Percentiles rank a stretch among this genome's conserved stretches.
These are phyloP conservation scores for Vespertilio murinus DNA, from an alignment of 2,797 vertebrate genomes.

Conservation along the genomic window DNA sequence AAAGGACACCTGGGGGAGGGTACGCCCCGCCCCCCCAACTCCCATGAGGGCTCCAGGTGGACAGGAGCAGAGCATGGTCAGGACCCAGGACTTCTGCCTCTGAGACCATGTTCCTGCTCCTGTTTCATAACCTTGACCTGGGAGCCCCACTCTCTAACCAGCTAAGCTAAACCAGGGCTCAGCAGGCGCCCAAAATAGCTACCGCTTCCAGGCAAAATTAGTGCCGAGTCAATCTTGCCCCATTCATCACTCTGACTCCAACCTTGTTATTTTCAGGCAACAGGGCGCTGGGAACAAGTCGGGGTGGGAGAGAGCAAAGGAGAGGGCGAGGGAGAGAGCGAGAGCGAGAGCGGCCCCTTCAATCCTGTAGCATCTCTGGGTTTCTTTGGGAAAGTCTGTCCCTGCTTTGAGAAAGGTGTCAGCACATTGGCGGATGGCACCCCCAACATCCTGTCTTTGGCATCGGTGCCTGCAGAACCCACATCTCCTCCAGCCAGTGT, in stretches of 20 bases:
- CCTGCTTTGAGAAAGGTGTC: background rate
- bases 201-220: constrained; percentile 58
- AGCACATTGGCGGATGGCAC: background rate
- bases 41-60: background rate
- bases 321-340: background rate
- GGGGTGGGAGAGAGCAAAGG: too few species aligned
- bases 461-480: background rate
- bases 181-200: constrained; percentile 55
- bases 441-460: background rate
- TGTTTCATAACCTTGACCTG: constrained; percentile 29
- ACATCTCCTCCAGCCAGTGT: background rate
- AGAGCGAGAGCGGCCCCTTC: background rate
- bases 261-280: constrained; percentile 60
- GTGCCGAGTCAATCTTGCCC: background rate
- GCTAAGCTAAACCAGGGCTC: constrained; percentile 61
- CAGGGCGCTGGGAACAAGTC: background rate
- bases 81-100: background rate
- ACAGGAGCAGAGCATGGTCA: background rate
- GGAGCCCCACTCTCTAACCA: background rate
- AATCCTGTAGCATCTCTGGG: background rate
- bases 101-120: background rate
- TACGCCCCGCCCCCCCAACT: background rate
- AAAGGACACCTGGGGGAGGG: background rate
- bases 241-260: constrained; percentile 59
- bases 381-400: constrained; percentile 5